Percentiles rank a stretch among this genome's conserved stretches.
phyloP scores from a whole-genome alignment of 2,888 invertebrate genomes.

The Yponomeuta malinellus region DNA sequence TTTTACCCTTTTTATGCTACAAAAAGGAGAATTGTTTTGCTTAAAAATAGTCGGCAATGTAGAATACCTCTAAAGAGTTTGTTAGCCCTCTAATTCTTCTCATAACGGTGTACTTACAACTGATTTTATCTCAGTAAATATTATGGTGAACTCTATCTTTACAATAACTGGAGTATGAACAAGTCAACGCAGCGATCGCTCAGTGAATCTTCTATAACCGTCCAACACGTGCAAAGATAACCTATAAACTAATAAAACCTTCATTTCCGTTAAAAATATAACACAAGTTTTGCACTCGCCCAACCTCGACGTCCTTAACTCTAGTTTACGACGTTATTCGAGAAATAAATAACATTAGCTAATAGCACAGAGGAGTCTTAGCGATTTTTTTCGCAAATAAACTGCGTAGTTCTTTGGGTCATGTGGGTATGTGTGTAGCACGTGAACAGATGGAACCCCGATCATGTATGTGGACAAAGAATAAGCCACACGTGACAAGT shows the following conservation, averaged over 20 bases:
- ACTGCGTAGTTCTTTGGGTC: constrained; percentile 1
- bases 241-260: neutral
- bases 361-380: neutral
- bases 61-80: neutral
- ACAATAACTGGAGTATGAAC: neutral
- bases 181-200: neutral
- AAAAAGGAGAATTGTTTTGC: neutral
- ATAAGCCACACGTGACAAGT: neutral
- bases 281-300: neutral
- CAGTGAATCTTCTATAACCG: neutral
- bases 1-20: no score
- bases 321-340: neutral
- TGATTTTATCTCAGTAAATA: neutral
- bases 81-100: neutral
- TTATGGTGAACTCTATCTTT: neutral
- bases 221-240: neutral
- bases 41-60: neutral
- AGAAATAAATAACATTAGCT: neutral
- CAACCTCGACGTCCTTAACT: neutral
- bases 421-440: neutral
- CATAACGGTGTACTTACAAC: neutral
- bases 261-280: neutral
- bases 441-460: neutral
- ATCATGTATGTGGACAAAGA: neutral
- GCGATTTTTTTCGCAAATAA: neutral